A percentile compares a stretch with the other conserved stretches of the same genome.
These are phyloP conservation scores for Hestina assimilis DNA, from an alignment of 1,140 invertebrate genomes.

Conservation along the genomic window DNA sequence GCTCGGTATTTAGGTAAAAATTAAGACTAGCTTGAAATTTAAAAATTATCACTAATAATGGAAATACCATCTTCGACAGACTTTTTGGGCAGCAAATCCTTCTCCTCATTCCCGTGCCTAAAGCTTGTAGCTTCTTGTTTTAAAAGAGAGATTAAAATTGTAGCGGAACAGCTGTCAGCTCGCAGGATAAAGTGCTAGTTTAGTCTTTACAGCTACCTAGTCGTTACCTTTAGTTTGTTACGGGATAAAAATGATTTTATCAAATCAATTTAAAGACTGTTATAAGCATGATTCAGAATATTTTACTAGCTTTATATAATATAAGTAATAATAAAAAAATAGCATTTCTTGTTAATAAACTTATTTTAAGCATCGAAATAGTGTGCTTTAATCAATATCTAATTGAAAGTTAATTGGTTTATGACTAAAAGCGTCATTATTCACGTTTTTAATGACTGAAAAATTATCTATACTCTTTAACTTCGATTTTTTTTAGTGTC, in stretches of 20 bases:
- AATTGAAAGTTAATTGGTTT: neutral
- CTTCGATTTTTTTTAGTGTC: slow-evolving; percentile 14
- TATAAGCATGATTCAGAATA: no score
- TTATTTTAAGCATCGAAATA: no score
- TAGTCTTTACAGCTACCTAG: slow-evolving; percentile 21
- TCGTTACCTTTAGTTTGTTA: slow-evolving; percentile 1
- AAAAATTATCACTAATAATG: no score
- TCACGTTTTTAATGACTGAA: neutral
- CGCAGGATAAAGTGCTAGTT: slow-evolving; percentile 23
- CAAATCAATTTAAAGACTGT: slow-evolving; percentile 2
- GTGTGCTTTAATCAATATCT: no score
- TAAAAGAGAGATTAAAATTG: slow-evolving; percentile 36
- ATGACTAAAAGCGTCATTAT: no score
- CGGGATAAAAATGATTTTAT: neutral
- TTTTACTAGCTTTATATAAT: no score
- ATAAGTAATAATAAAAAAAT: no score
- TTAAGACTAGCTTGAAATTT: no score
- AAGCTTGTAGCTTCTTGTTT: slow-evolving; percentile 18
- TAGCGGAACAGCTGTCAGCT: slow-evolving; percentile 20
- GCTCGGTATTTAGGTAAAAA: no score
- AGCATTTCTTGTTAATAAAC: no score
- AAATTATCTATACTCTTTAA: neutral
- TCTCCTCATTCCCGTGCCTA: neutral
- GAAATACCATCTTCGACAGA: no score
- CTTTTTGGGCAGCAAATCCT: no score